These are phyloP conservation scores for Oscheius sp. DNA, from an alignment of 2,888 invertebrate species.

Conservation along the genomic window DNA sequence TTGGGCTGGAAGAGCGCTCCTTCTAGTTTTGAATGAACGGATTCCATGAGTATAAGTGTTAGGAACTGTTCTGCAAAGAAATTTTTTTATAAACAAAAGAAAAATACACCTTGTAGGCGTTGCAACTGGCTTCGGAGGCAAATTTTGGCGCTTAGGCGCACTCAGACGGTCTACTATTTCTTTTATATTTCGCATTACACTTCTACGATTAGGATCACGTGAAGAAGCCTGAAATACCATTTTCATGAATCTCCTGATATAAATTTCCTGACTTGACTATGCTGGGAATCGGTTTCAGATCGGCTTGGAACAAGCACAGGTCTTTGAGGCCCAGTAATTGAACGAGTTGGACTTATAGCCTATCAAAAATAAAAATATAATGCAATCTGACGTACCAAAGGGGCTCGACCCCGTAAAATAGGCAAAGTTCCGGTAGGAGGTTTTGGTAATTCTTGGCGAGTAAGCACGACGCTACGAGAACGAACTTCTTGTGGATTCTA, in stretches of 20 bases:
- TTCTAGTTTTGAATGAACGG: too few species aligned
- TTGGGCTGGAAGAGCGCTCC: too few species aligned
- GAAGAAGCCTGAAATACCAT: too few species aligned
- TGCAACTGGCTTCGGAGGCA: not conserved
- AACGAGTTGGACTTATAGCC: not conserved
- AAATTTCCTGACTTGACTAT: not conserved
- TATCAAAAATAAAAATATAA: not conserved
- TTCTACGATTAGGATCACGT: too few species aligned
- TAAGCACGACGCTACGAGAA: not conserved
- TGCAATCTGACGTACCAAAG: not conserved
- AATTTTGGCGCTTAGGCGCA: not conserved
- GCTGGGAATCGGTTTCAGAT: not conserved
- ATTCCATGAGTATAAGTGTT: constrained; percentile 5
- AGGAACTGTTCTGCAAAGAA: not conserved
- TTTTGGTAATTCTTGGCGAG: not conserved
- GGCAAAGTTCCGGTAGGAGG: not conserved
- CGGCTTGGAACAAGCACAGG: not conserved
- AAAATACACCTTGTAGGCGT: too few species aligned
- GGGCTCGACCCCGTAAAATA: not conserved
- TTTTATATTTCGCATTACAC: not conserved
- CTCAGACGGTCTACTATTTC: not conserved
- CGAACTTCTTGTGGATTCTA: not conserved
- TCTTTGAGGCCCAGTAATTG: not conserved
- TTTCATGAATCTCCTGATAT: not conserved
- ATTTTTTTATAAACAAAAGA: not conserved